Conservation (phyloP, 2,888 invertebrate genomes). For the Platycnemis pennipes region DNA sequence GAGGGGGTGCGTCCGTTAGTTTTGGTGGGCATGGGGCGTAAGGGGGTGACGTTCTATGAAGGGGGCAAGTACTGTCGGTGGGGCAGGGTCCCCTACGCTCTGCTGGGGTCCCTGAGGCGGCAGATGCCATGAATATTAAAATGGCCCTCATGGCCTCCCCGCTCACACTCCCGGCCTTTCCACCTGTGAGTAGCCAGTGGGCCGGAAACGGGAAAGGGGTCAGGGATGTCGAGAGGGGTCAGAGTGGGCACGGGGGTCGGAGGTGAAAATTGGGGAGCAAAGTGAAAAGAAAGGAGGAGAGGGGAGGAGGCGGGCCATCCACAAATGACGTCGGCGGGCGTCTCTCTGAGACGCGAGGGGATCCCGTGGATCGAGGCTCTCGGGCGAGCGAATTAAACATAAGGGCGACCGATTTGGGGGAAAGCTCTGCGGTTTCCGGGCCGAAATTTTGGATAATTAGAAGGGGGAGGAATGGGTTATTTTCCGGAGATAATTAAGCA, state of each 20-base stretch:
- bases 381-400: no score
- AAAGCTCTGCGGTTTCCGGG: no score
- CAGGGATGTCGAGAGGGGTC: not conserved
- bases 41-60: not conserved
- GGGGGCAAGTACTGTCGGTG: not conserved
- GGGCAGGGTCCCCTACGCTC: not conserved
- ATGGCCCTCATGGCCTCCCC: not conserved
- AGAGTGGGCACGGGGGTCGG: not conserved
- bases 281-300: not conserved
- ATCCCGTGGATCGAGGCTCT: no score
- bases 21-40: not conserved
- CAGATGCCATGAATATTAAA: slow-evolving; percentile 68
- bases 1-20: not conserved
- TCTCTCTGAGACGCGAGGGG: no score
- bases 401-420: no score
- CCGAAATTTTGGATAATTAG: no score
- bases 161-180: slow-evolving; percentile 26
- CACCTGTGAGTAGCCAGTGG: slow-evolving; percentile 64
- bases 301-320: not conserved
- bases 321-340: no score
- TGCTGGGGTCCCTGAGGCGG: slow-evolving; percentile 36
- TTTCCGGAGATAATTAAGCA: no score
- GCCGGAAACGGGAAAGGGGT: not conserved
- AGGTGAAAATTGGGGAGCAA: slow-evolving; percentile 25
- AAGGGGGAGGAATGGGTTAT: no score